These are phyloP conservation scores for Odontamblyopus rebecca DNA, from an alignment of 2,797 vertebrate species.

Conservation along the genomic window DNA sequence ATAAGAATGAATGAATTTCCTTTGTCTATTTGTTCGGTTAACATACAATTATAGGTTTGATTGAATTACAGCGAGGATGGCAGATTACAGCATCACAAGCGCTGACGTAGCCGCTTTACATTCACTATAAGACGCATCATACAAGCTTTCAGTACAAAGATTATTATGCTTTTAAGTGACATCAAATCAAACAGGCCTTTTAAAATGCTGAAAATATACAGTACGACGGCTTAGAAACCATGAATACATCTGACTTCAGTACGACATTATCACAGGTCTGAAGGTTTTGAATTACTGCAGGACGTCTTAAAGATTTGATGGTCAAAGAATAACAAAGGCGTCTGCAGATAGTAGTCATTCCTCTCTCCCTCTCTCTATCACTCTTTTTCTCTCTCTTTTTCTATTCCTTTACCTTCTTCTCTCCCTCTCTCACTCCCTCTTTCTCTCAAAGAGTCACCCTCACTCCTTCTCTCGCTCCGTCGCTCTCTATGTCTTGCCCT, in stretches of 20 bases:
- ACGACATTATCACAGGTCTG: neutral
- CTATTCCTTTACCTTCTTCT: no score
- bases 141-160: neutral
- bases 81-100: neutral
- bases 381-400: slow-evolving; percentile 76
- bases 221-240: no score
- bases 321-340: slow-evolving; percentile 35
- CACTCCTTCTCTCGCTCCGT: no score
- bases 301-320: slow-evolving; percentile 12
- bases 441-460: no score
- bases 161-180: neutral
- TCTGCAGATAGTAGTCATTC: slow-evolving; percentile 59
- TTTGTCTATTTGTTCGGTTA: neutral
- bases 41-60: neutral
- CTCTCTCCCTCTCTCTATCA: slow-evolving; percentile 38
- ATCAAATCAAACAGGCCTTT: neutral
- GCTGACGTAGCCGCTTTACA: neutral
- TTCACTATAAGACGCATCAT: neutral
- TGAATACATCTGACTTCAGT: neutral
- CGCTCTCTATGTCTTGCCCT: no score
- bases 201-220: neutral
- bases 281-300: no score
- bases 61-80: neutral
- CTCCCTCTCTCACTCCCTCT: no score
- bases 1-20: neutral